phyloP scores from a whole-genome alignment of 1,140 invertebrate genomes.

The Notospermus geniculatus region DNA sequence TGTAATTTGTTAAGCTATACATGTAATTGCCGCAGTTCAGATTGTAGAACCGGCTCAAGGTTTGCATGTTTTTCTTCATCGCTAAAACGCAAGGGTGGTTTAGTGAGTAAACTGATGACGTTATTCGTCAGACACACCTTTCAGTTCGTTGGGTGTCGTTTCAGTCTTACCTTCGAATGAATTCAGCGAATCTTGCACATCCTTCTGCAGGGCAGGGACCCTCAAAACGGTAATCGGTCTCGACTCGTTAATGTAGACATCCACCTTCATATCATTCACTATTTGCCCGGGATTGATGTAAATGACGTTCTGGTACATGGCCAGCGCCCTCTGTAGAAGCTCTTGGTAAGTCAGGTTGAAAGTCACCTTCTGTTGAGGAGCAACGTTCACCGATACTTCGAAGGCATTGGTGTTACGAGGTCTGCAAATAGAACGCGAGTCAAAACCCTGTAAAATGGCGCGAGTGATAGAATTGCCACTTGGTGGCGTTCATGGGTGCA shows the following conservation, averaged over 20 bases:
- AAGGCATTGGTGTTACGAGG: conserved; percentile 19
- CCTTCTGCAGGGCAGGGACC: conserved; percentile 12
- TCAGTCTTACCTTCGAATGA: neutral
- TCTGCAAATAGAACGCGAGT: too few species aligned
- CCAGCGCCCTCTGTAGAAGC: conserved; percentile 25
- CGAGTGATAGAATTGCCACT: too few species aligned
- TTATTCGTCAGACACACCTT: too few species aligned
- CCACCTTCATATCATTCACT: conserved; percentile 27
- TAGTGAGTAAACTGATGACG: too few species aligned
- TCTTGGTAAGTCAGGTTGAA: conserved; percentile 42
- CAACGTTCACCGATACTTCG: conserved; percentile 22
- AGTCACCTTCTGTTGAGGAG: conserved; percentile 27
- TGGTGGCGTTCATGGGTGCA: too few species aligned
- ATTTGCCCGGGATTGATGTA: conserved; percentile 31
- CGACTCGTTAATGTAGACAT: conserved; percentile 33
- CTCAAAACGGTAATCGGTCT: conserved; percentile 24
- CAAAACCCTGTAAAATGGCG: too few species aligned
- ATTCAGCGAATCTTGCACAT: conserved; percentile 13
- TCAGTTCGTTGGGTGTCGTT: too few species aligned
- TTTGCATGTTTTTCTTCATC: too few species aligned
- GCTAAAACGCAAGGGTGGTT: too few species aligned
- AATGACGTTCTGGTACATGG: conserved; percentile 34
- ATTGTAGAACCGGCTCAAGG: too few species aligned
- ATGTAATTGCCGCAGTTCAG: too few species aligned
- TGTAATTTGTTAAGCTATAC: too few species aligned